Evolutionary conservation across 2,888 invertebrate species (phyloP).

Genomic region (Opisthograptis luteolata): DNA sequence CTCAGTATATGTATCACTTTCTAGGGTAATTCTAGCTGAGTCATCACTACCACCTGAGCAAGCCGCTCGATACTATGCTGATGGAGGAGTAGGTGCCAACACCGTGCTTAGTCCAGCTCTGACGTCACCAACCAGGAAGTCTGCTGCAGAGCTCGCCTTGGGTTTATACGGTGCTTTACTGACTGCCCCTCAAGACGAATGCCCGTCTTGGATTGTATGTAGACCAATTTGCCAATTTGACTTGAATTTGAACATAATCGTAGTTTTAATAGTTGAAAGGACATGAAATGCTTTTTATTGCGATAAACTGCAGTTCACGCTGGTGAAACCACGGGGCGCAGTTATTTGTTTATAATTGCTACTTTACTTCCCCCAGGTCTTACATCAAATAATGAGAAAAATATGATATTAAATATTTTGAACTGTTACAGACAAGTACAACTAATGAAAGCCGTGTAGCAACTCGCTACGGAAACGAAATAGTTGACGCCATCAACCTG

Average conservation of each 20-base stretch:
- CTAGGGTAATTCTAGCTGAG: conserved; percentile 66
- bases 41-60: conserved; percentile 50
- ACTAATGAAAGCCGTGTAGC: conserved; percentile 62
- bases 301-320: too few species aligned
- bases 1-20: too few species aligned
- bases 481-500: conserved; percentile 88
- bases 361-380: conserved; percentile 1
- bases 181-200: conserved; percentile 55
- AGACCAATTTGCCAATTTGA: conserved; percentile 13
- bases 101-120: conserved; percentile 64
- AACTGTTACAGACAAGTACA: conserved; percentile 61
- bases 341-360: conserved; percentile 1
- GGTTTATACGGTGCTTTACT: conserved; percentile 59
- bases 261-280: conserved; percentile 1
- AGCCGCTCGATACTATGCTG: conserved; percentile 61
- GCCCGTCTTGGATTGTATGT: conserved; percentile 69
- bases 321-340: too few species aligned
- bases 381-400: not conserved
- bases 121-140: conserved; percentile 41
- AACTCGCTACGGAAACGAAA: conserved; percentile 86
- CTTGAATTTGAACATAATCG: not conserved
- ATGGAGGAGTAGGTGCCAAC: conserved; percentile 62
- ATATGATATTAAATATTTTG: not conserved
- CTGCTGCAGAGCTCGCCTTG: conserved; percentile 58
- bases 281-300: too few species aligned